Conservation (phyloP, 2,888 invertebrate species). For the Sepioteuthis lessoniana region DNA sequence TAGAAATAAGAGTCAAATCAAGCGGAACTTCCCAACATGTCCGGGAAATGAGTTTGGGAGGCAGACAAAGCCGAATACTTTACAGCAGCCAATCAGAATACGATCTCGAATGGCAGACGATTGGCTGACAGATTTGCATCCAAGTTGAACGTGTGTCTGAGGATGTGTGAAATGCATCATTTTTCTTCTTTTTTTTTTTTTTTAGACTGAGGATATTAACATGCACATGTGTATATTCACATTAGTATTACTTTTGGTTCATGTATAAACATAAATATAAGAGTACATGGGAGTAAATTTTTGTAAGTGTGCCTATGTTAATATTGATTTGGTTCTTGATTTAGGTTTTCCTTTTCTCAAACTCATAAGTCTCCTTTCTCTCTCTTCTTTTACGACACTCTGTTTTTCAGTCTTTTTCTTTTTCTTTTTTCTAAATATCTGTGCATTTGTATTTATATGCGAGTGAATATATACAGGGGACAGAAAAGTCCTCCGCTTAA, state of each 20-base stretch:
- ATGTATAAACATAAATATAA: neutral
- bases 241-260: neutral
- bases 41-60: neutral
- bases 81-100: slow-evolving; percentile 6
- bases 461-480: neutral
- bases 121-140: slow-evolving; percentile 12
- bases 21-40: slow-evolving; percentile 33
- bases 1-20: slow-evolving; percentile 12
- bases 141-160: neutral
- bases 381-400: neutral
- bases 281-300: neutral
- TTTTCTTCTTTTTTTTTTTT: neutral
- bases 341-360: neutral
- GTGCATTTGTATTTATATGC: neutral
- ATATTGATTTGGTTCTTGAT: neutral
- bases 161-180: neutral
- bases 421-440: neutral
- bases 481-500: too few species aligned
- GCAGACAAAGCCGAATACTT: neutral
- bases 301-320: neutral
- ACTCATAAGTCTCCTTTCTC: neutral
- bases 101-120: neutral
- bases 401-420: neutral
- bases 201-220: neutral
- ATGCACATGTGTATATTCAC: neutral